Evolutionary conservation across 2,797 vertebrate species (phyloP).

Genomic region (Pseudochirops corinnae): DNA sequence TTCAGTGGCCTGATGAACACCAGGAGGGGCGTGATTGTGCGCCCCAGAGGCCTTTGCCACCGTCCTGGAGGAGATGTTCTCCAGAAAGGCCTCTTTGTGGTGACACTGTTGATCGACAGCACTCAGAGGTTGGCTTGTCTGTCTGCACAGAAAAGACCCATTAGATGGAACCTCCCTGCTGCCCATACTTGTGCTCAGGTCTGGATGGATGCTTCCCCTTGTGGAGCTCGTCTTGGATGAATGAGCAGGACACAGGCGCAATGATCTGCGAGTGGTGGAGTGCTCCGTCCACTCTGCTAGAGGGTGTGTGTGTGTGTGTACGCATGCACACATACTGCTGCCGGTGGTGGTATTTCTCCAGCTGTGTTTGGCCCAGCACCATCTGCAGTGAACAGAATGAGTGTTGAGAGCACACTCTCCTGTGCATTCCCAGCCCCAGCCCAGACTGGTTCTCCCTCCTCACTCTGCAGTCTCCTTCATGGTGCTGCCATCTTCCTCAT

Average conservation of each 20-base stretch:
- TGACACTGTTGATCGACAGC: neutral
- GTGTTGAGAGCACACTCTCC: neutral
- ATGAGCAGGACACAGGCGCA: too few species aligned
- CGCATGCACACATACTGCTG: too few species aligned
- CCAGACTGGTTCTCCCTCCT: neutral
- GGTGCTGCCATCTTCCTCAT: neutral
- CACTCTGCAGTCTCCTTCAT: too few species aligned
- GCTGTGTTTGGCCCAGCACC: neutral
- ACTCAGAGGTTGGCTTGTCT: neutral
- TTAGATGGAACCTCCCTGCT: neutral
- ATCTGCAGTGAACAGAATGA: neutral
- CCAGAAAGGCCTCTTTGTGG: neutral
- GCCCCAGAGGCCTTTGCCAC: neutral
- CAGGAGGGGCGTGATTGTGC: neutral
- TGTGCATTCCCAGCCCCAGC: too few species aligned
- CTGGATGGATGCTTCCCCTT: neutral
- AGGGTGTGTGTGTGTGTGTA: too few species aligned
- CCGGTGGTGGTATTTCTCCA: neutral
- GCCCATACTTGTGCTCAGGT: neutral
- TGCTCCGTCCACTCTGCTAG: neutral
- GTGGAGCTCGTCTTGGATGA: neutral
- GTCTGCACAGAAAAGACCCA: neutral
- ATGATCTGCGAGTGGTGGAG: neutral
- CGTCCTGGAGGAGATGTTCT: neutral
- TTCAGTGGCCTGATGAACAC: neutral